A percentile compares a stretch with the other conserved stretches of the same genome.
Conservation (phyloP, 2,797 vertebrate species). For the Gephyroberyx darwinii region DNA sequence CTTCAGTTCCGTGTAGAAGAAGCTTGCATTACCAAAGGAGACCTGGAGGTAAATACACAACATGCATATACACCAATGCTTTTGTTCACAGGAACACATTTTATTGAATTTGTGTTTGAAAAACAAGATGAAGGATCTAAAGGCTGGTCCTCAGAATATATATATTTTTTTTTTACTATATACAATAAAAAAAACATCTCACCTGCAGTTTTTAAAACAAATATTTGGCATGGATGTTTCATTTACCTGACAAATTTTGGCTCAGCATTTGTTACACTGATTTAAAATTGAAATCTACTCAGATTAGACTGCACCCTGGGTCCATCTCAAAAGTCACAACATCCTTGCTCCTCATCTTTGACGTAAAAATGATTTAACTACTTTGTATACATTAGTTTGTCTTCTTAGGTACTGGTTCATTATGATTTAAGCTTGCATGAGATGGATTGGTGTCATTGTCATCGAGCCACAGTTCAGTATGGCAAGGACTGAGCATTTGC, state of each 20-base stretch:
- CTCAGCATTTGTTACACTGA: not conserved
- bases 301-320: not conserved
- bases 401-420: not conserved
- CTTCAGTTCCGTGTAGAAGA: constrained; percentile 99
- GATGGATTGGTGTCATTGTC: constrained; percentile 10
- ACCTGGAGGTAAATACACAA: constrained; percentile 92
- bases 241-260: not conserved
- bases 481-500: constrained; percentile 32
- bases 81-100: constrained; percentile 1
- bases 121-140: not conserved
- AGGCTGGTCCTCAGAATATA: not conserved
- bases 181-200: not conserved
- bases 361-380: not conserved
- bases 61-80: constrained; percentile 7
- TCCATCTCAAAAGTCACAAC: constrained; percentile 21
- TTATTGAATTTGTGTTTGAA: not conserved
- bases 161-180: not conserved
- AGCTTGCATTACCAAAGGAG: constrained; percentile 99
- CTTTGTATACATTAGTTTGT: not conserved
- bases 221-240: not conserved
- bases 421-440: not conserved
- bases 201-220: not conserved
- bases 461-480: constrained; percentile 15
- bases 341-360: constrained; percentile 4
- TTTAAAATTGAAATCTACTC: constrained; percentile 1